Percentiles rank a stretch among this genome's conserved stretches.
phyloP scores from a whole-genome alignment of 2,888 invertebrate species.

The Caenorhabditis panamensis region DNA sequence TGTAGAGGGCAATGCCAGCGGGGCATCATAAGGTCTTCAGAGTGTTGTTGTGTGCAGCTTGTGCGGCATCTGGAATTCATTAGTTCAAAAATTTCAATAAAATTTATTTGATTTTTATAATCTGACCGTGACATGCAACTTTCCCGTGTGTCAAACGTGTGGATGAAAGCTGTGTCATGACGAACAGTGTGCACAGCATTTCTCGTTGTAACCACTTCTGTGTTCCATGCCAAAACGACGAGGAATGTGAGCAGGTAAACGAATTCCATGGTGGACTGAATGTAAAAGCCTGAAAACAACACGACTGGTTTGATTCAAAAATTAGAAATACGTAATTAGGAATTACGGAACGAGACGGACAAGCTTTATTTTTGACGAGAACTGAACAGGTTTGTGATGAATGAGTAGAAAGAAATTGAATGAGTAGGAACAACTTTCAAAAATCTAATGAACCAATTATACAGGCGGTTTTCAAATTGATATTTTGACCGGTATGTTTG shows the following conservation, averaged over 20 bases:
- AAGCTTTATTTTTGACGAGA: conserved; percentile 28
- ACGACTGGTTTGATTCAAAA: not conserved
- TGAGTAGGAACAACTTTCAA: too few species aligned
- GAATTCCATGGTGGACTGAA: conserved; percentile 31
- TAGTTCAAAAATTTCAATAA: not conserved
- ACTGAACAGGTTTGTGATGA: conserved; percentile 38
- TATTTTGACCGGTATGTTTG: too few species aligned
- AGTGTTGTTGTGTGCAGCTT: conserved; percentile 70
- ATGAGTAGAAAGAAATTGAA: not conserved
- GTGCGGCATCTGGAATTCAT: conserved; percentile 63
- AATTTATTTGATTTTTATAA: not conserved
- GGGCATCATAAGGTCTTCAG: conserved; percentile 72
- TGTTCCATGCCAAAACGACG: conserved; percentile 27
- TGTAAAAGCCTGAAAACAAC: not conserved
- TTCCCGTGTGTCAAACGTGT: conserved; percentile 71
- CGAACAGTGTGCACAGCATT: conserved; percentile 51
- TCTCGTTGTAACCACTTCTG: conserved; percentile 20
- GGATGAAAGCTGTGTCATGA: conserved; percentile 66
- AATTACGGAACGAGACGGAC: conserved; percentile 16
- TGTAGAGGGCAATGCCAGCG: conserved; percentile 70
- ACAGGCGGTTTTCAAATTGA: too few species aligned
- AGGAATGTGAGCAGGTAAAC: conserved; percentile 29
- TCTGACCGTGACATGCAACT: conserved; percentile 65
- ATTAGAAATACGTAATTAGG: conserved; percentile 40
- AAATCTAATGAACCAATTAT: too few species aligned